Evolutionary conservation across 2,888 invertebrate species (phyloP).

Genomic region (Drymonia ruficornis): DNA sequence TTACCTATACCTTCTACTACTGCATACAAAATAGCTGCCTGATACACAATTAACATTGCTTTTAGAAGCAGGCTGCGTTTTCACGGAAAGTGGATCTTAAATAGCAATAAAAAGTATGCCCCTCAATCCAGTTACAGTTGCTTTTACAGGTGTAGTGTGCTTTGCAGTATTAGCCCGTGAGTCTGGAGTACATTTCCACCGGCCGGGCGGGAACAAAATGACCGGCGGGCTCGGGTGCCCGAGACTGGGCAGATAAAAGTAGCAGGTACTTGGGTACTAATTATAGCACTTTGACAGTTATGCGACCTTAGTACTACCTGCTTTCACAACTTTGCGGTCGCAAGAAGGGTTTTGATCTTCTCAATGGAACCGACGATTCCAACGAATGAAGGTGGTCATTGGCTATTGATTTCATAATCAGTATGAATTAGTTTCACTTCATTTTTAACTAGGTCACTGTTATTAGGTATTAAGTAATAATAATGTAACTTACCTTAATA

Average conservation of each 20-base stretch:
- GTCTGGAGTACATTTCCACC: slow-evolving; percentile 55
- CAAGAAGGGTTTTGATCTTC: too few species aligned
- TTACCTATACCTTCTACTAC: too few species aligned
- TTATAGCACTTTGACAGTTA: slow-evolving; percentile 54
- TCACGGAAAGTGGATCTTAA: slow-evolving; percentile 34
- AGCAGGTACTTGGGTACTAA: slow-evolving; percentile 56
- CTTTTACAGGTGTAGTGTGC: slow-evolving; percentile 52
- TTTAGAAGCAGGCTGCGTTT: slow-evolving; percentile 26
- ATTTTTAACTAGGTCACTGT: too few species aligned
- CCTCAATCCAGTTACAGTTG: slow-evolving; percentile 36
- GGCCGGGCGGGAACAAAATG: slow-evolving; percentile 56
- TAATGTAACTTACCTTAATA: too few species aligned
- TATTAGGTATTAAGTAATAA: too few species aligned
- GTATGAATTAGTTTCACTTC: too few species aligned
- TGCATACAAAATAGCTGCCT: neutral
- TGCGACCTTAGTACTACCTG: neutral
- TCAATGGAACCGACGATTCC: too few species aligned
- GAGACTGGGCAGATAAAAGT: slow-evolving; percentile 62
- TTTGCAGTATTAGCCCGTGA: slow-evolving; percentile 57
- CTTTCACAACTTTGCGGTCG: neutral
- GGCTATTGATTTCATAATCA: too few species aligned
- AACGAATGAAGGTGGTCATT: too few species aligned
- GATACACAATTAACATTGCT: slow-evolving; percentile 5
- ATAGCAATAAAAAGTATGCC: slow-evolving; percentile 41
- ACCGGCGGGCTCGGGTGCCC: slow-evolving; percentile 55